phyloP scores from a whole-genome alignment of 2,113 vertebrate species.

The Pristiophorus japonicus region DNA sequence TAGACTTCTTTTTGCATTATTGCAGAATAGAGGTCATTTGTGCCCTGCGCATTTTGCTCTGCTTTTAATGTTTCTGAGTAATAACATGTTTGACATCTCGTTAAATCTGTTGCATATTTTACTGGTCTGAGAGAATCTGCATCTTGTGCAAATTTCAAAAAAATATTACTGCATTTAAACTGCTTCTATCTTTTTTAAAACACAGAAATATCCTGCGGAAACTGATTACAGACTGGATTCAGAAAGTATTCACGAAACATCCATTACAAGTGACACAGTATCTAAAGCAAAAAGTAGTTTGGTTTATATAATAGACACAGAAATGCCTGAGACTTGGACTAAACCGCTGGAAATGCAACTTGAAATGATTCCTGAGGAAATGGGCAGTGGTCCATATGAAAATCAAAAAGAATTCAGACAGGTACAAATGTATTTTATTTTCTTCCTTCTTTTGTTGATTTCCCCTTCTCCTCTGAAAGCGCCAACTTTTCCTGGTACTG shows the following conservation, averaged over 20 bases:
- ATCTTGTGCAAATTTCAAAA: background rate
- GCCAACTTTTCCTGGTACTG: background rate
- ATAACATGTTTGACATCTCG: background rate
- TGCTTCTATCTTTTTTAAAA: background rate
- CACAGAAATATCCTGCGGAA: background rate
- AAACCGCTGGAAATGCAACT: background rate
- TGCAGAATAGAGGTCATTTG: background rate
- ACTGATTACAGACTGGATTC: background rate
- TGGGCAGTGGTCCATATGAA: no score
- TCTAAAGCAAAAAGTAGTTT: no score
- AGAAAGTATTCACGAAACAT: background rate
- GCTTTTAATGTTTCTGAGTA: background rate
- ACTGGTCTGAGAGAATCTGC: background rate
- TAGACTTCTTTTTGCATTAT: background rate
- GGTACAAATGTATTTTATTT: background rate
- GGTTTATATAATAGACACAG: background rate
- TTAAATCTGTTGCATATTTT: background rate
- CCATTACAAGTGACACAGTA: background rate
- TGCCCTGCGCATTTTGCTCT: background rate
- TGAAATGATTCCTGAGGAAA: no score
- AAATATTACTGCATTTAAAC: background rate
- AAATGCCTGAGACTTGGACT: background rate
- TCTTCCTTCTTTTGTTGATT: background rate
- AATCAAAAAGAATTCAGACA: background rate
- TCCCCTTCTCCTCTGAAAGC: background rate